Percentiles rank a stretch among this genome's conserved stretches.
Evolutionary conservation across 2,113 vertebrate genomes (phyloP).

Genomic region (Anser cygnoides): DNA sequence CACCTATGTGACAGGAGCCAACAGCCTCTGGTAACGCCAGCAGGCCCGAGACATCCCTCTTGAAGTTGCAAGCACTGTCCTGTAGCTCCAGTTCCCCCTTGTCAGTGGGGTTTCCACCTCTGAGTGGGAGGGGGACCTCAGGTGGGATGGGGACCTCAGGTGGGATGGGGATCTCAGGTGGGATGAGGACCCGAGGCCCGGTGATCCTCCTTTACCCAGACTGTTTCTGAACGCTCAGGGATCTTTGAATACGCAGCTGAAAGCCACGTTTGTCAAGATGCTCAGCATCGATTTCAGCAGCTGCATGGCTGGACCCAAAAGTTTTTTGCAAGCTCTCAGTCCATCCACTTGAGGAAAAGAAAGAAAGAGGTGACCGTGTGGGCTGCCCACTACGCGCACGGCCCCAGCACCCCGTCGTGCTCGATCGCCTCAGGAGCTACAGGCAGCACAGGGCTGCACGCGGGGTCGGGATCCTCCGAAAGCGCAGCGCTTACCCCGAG

Average conservation of each 20-base stretch:
- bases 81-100: neutral
- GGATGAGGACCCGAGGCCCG: neutral
- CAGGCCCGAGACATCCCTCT: neutral
- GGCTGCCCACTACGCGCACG: neutral
- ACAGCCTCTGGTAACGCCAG: neutral
- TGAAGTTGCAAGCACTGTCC: neutral
- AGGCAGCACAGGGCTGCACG: neutral
- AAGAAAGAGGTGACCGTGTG: neutral
- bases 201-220: fast-evolving
- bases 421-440: neutral
- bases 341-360: neutral
- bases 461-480: neutral
- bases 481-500: neutral
- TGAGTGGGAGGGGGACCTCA: fast-evolving
- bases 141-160: fast-evolving
- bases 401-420: neutral
- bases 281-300: neutral
- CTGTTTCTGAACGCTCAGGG: neutral
- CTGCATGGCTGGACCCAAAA: fast-evolving
- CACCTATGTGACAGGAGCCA: neutral
- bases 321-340: neutral
- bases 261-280: neutral
- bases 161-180: neutral
- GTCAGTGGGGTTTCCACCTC: neutral
- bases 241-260: neutral